A percentile compares a stretch with the other conserved stretches of the same genome.
Evolutionary conservation across 92 coral and sea anemone species (phyloP).

Genomic region (Palythoa caribaeorum): DNA sequence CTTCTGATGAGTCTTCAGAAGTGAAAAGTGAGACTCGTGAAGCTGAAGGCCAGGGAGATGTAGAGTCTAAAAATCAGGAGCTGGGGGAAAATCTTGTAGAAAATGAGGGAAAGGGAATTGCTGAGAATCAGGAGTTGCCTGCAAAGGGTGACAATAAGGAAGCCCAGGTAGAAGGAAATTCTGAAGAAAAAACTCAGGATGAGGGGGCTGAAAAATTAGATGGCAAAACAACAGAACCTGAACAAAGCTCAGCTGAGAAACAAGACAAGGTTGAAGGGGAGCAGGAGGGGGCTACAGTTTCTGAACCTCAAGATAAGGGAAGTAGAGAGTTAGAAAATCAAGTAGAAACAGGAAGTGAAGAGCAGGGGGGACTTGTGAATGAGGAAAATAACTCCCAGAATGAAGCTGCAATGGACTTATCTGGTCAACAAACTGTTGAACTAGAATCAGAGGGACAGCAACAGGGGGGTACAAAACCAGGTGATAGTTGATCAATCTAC

Average conservation of each 20-base stretch:
- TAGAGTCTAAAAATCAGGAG: constrained; percentile 20
- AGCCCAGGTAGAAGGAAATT: neutral
- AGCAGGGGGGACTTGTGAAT: constrained; percentile 19
- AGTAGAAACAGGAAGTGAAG: constrained; percentile 26
- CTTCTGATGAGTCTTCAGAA: constrained; percentile 47
- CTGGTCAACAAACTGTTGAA: constrained; percentile 14
- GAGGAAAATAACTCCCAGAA: constrained; percentile 32
- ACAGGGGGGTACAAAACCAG: neutral
- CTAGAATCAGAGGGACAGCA: constrained; percentile 7
- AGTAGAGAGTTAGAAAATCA: constrained; percentile 17
- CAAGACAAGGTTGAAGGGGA: neutral
- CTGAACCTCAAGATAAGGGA: constrained; percentile 8
- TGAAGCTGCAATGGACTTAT: neutral
- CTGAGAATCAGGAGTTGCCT: constrained; percentile 4
- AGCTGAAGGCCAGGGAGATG: constrained; percentile 23
- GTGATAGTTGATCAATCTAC: neutral
- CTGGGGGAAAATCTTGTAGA: constrained; percentile 29
- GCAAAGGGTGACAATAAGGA: neutral
- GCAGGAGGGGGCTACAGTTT: constrained; percentile 1
- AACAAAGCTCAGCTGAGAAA: neutral
- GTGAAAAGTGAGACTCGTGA: constrained; percentile 21
- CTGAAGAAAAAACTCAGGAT: neutral
- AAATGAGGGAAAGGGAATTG: constrained; percentile 9
- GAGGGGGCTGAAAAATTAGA: constrained; percentile 23
- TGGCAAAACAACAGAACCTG: constrained; percentile 6